Evolutionary conservation across 2,888 invertebrate genomes (phyloP), one percentile per base, ranked within the genome.

Genomic region (Stenchaetothrips biformis): DNA sequence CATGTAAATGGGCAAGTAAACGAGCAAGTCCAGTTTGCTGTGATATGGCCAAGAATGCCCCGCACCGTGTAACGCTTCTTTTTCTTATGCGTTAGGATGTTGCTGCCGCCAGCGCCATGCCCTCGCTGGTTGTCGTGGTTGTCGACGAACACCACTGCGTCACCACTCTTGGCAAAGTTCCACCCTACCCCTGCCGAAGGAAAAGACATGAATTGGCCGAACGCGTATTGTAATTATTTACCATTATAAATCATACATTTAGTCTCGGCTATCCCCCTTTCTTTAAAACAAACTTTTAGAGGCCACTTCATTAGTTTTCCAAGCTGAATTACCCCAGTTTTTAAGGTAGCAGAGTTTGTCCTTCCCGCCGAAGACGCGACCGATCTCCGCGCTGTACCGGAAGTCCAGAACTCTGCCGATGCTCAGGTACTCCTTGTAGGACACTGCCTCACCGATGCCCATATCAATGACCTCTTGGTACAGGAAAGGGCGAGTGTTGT

Each of bases 121-220:
- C 92, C 93, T 84, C 97, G 89, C 86, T 96, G 96, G 85, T 94
- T 95, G 86, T 97, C 97, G 85, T 97, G 97, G 87, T 97, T 97
- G 85, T 96, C 96, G 80, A 96, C 91, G 85, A 96, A 96, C 21
- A 93, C 91, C 0, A 96, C 85, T 3, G 94, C 90, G 82, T 91
- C 89, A 0, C 85, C 85, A 0, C 89, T 89, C 37, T 90, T 88
- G 0, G 93, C 84, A 53, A 95, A 89, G 25, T 89, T 90, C 94
- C 94, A 94, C 9, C 37, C 37, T 37, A 2, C 37, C 4, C 37
- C 37, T 37, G 37, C 37, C 1, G 2, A 37, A 37, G 4, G 4
- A 37, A 37, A 37, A 37, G n/a, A n/a, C n/a, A n/a, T n/a, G n/a
- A n/a, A n/a, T n/a, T n/a, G n/a, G n/a, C n/a, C n/a, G n/a, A n/a